These are phyloP conservation scores for Oriolus oriolus DNA, from an alignment of 2,113 vertebrate genomes.

Conservation along the genomic window DNA sequence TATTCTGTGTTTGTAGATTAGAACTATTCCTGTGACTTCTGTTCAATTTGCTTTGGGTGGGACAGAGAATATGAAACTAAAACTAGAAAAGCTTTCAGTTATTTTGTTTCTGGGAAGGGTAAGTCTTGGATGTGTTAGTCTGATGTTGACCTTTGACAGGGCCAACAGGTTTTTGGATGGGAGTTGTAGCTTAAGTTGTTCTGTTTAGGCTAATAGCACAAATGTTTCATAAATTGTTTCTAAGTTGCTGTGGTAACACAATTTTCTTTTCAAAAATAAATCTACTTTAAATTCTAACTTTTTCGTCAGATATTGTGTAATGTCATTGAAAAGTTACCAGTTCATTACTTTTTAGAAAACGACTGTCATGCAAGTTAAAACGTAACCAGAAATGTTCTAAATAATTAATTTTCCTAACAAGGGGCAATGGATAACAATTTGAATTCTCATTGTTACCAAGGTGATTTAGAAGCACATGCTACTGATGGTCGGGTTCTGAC, in stretches of 20 bases:
- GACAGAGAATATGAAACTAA: background rate
- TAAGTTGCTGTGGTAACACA: conserved; percentile 9
- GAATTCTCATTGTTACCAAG: background rate
- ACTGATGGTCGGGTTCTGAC: background rate
- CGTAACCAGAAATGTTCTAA: background rate
- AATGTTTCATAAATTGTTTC: conserved; percentile 30
- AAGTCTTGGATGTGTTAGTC: background rate
- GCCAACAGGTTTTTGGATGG: background rate
- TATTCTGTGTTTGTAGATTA: background rate
- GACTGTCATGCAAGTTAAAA: background rate
- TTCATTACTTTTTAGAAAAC: background rate
- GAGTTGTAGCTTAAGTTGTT: background rate
- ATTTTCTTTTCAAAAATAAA: background rate
- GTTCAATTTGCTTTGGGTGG: background rate
- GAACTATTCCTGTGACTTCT: background rate
- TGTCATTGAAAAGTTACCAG: background rate
- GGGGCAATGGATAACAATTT: background rate
- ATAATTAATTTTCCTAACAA: background rate
- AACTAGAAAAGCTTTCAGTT: background rate
- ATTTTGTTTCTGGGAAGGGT: background rate
- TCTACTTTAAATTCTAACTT: conserved; percentile 10
- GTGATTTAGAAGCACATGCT: background rate
- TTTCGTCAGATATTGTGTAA: background rate
- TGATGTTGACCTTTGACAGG: background rate
- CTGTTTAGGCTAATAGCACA: conserved; percentile 5